Conservation (phyloP, 2,113 vertebrate genomes). For the Illadopsis cleaveri region DNA sequence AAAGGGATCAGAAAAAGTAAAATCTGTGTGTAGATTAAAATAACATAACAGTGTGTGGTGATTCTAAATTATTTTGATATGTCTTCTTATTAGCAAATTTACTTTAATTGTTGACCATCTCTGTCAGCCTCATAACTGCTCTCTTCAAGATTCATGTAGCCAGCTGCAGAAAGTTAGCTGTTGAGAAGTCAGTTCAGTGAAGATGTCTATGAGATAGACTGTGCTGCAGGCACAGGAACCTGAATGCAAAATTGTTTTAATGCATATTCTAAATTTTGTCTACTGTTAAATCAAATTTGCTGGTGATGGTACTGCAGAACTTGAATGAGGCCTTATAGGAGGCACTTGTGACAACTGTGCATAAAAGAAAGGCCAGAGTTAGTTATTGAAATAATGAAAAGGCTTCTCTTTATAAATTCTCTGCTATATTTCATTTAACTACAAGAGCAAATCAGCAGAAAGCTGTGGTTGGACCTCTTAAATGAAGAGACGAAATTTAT, state of each 20-base stretch:
- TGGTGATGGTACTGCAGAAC: neutral
- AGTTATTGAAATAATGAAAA: neutral
- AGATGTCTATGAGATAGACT: neutral
- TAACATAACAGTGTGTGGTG: neutral
- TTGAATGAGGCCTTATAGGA: neutral
- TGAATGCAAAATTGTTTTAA: neutral
- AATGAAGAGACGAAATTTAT: neutral
- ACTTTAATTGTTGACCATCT: neutral
- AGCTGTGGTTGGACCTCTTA: neutral
- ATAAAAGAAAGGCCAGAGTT: neutral
- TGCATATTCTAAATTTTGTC: neutral
- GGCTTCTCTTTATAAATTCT: neutral
- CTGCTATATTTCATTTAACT: neutral
- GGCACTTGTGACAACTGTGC: neutral
- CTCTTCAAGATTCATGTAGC: neutral
- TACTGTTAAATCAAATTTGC: neutral
- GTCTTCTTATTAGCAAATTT: neutral
- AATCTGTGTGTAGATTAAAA: neutral
- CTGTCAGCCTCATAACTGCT: neutral
- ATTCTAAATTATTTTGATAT: neutral
- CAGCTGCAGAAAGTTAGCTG: neutral
- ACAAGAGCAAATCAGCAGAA: neutral
- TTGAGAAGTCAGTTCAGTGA: neutral
- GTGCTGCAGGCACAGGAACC: accelerated
- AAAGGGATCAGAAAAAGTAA: neutral